Evolutionary conservation across 1,140 invertebrate genomes (phyloP), one percentile per base, ranked within the genome.

Genomic region (Proales similis): DNA sequence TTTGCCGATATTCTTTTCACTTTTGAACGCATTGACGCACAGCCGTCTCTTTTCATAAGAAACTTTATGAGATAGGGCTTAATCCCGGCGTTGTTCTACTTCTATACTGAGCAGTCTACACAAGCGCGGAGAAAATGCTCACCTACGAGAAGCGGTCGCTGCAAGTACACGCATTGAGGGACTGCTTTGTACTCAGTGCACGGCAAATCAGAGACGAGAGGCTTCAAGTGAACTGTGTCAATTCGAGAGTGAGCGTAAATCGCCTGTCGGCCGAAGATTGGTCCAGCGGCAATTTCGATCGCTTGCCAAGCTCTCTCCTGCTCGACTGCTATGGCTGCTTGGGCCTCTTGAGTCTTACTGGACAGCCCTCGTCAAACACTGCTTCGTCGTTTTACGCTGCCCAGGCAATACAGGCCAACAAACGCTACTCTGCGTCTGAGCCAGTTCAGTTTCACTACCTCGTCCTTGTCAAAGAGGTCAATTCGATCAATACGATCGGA

Each of bases 381-480:
- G n/a, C n/a, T n/a, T 29, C 36, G 3, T 42, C 51, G 14, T 17
- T 20, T 24, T 36, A 57, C 45, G 9, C 14, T 9, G 14, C 9
- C 14, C 33, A 36, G 14, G 14, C 33, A 9, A 36, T 36, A 14
- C 33, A 36, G 14, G 33, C 33, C 9, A 46, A 5, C 4, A 5
- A 46, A 5, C 3, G 3, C 24, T 4, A 46, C 24, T 12, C 24
- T 19, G 14, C 9, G 20, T 7, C 43, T 11, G 43, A 20, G 6
- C 6, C 20, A 11, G 45, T 42, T 24, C 51, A 42, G 45, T n/a
- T n/a, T n/a, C 36, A 57, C 19, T 57, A 29, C 32, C 20, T 57
- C 17, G 19, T 57, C 27, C 45, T 57, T 57, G 51, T 57, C 36
- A 57, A 57, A 43, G 51, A 57, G 39, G 36, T 42, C 27, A 26